Percentiles rank a stretch among this genome's conserved stretches.
phyloP scores from a whole-genome alignment of 2,888 invertebrate species.

The Chaitophorus viminalis region DNA sequence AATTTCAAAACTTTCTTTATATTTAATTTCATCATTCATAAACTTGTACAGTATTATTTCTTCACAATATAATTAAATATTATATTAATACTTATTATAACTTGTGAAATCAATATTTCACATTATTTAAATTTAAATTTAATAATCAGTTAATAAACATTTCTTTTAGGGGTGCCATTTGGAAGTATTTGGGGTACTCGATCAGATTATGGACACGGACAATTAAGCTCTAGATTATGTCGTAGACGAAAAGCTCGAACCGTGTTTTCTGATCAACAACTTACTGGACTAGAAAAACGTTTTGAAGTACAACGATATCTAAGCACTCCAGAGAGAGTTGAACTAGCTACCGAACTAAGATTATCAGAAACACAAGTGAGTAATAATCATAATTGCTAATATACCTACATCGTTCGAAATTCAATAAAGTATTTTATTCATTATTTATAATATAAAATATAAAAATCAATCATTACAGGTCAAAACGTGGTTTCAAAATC shows the following conservation, averaged over 20 bases:
- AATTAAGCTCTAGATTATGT: conserved; percentile 69
- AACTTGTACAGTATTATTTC: no score
- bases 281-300: conserved; percentile 88
- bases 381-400: neutral
- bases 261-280: conserved; percentile 77
- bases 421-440: neutral
- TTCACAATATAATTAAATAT: no score
- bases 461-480: conserved; percentile 74
- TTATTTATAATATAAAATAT: neutral
- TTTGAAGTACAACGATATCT: conserved; percentile 95
- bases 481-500: conserved; percentile 98
- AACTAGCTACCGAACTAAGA: conserved; percentile 90
- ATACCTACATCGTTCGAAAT: no score
- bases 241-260: conserved; percentile 95
- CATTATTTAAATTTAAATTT: no score
- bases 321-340: conserved; percentile 95
- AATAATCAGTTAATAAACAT: no score
- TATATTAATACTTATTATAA: no score
- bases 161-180: conserved; percentile 43
- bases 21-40: no score
- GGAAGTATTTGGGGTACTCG: conserved; percentile 45
- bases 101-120: no score
- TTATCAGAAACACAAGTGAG: conserved; percentile 86
- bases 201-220: conserved; percentile 44
- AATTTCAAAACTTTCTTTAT: no score